Evolutionary conservation across 1,140 invertebrate species (phyloP).

Genomic region (Steinernema khuongi): DNA sequence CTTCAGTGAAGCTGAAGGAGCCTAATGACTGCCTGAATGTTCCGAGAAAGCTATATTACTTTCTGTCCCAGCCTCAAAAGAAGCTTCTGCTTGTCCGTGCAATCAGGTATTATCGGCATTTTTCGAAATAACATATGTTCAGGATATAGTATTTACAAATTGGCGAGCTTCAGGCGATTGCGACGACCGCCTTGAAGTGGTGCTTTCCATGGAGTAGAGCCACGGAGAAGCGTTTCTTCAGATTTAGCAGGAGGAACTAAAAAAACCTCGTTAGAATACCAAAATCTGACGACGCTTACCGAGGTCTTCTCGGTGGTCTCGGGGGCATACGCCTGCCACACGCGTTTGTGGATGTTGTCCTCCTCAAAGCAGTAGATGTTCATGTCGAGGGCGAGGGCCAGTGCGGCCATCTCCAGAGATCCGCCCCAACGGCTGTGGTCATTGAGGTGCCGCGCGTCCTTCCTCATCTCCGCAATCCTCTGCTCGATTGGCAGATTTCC

Average conservation of each 20-base stretch:
- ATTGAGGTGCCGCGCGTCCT: not conserved
- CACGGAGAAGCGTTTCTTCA: not conserved
- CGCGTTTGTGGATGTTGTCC: not conserved
- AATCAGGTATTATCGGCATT: too few species aligned
- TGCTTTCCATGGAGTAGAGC: slow-evolving; percentile 1
- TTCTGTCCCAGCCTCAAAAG: too few species aligned
- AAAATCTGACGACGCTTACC: not conserved
- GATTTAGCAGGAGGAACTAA: not conserved
- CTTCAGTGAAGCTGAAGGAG: too few species aligned
- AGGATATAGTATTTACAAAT: too few species aligned
- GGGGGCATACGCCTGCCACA: not conserved
- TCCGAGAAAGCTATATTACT: too few species aligned
- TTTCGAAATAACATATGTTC: too few species aligned
- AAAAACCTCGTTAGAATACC: not conserved
- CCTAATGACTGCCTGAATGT: too few species aligned
- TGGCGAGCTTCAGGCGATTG: not conserved
- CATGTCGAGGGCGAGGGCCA: not conserved
- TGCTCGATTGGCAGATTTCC: not conserved
- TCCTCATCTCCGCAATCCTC: not conserved
- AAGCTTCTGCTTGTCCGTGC: too few species aligned
- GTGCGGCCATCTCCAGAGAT: not conserved
- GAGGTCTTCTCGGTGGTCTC: not conserved
- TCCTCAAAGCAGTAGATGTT: slow-evolving; percentile 2
- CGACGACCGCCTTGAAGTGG: slow-evolving; percentile 7
- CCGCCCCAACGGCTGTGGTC: not conserved